Evolutionary conservation across 2,888 invertebrate genomes (phyloP), one percentile per base, ranked within the genome.

Genomic region (Hydriomena furcata): DNA sequence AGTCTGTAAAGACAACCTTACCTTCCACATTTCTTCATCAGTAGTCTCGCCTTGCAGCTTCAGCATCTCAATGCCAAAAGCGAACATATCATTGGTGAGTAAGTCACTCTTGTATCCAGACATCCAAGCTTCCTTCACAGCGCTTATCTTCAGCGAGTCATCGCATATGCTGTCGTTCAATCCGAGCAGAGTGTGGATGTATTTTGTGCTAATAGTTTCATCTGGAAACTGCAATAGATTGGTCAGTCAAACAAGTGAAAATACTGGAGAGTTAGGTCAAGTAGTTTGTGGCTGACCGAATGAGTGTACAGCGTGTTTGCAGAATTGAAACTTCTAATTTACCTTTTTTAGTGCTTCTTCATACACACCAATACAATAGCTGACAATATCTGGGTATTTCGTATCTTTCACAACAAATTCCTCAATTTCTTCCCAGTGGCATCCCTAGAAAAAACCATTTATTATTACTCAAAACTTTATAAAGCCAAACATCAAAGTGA

Each of bases 51-150:
- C 74, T 60, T 87, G 79, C 5, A 81, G 41, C 54, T 84, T 86
- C 25, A 85, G 59, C 56, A 90, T 58, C 32, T 82, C 68, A 35
- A 90, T 73, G 1, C 90, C 90, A 73, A 90, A 89, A 5, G 68
- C 65, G 58, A 85, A 89, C 84, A 88, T 84, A 1, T 87, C 80
- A 65, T 80, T 77, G 1, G 73, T 68, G 1, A 90, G 72, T 5
- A 88, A 48, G 5, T 78, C 82, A 66, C 76, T 78, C 27, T 82
- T 79, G 54, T 84, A 81, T 0, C 86, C 85, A 55, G 73, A 81
- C 59, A 68, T 68, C 89, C 89, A 90, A 1, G 85, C 87, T 12
- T 76, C 75, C 66, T 85, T 86, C 2, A 90, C 83, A 0, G 77
- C 79, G 31, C 57, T 60, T 34, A 89, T 76, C 59, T 79, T 88